Base-by-base conservation (phyloP, 2,113 vertebrate species). In the Tyto alba region DNA sequence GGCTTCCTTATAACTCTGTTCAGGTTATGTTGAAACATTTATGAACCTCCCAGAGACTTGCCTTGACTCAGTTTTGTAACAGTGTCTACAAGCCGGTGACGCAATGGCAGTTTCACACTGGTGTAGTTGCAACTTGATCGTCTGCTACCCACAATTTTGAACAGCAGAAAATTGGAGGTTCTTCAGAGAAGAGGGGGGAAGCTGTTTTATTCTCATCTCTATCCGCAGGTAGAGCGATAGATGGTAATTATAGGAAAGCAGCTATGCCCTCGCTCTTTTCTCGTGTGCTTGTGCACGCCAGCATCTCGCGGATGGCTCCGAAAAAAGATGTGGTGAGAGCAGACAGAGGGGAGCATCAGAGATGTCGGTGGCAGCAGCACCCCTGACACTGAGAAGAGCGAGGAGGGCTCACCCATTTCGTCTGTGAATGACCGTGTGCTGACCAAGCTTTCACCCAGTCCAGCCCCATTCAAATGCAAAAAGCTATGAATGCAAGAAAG, bases 1-100 rank as follows among this genome's bases (percentile, higher is more conserved):
- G 3, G 86, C 85, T 96, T 89, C 67, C 87, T 89, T n/a, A 11
- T 83, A 88, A 79, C 89, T 95, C 87, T 23, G 50, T 64, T 95
- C 95, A 94, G 95, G 81, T 96, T 96, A 80, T 96, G 96, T 93
- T 83, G 96, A 97, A 97, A 97, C 82, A 76, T 84, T 92, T 81
- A 38, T 63, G 77, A 95, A 87, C 90, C 86, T 95, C 93, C 86
- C 85, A 68, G 92, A 93, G 80, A 59, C 81, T 82, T 7, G 3
- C 22, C 94, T 85, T 88, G 84, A 91, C 81, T 96, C 13, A 41
- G 89, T 93, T 95, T 96, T 95, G 95, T 88, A 96, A 97, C 84
- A 79, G 67, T 5, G 89, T 95, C 96, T 96, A 95, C 91, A 80
- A 89, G 67, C 62, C 10, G 27, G 71, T 97, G 96, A 92, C 2